Base-by-base conservation (phyloP, 2,113 vertebrate species). In the Clarias magur region DNA sequence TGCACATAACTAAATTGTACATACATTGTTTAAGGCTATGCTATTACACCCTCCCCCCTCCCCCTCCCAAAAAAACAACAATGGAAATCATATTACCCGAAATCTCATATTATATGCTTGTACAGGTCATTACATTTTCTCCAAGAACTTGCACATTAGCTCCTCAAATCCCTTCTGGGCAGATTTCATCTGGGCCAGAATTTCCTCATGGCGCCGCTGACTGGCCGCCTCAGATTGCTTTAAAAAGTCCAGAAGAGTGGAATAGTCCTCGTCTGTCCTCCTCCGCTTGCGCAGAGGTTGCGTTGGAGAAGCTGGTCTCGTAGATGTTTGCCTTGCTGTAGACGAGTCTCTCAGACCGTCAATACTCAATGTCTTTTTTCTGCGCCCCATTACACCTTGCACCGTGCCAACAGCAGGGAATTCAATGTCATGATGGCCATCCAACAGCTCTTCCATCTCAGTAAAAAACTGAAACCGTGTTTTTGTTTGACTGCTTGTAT, bases 361-460 rank as follows among this genome's bases (percentile, higher is more conserved):
- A 34, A 67, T 67, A 83, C 63, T 67, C 2, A 67, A 30, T 4
- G 63, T 2, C 81, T 83, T 83, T 67, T 38, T 12, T 54, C 62
- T 83, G 17, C 62, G 81, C 23, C 60, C 81, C 15, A 53, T 62
- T 67, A 83, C 42, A 19, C 62, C 81, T 27, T 83, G 60, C 54
- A 81, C 84, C 9, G 80, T 73, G 17, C 88, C 88, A 54, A 86
- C 87, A 84, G 70, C 84, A 21, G 84, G 75, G 25, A 86, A 82
- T 16, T 84, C 87, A 17, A 88, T 53, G 53, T 90, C 79, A 68
- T 86, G 80, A 67, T 75, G 84, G 38, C 63, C 65, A 81, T 87
- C 89, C 80, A 90, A 38, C 72, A 90, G 87, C 73, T 88, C 84
- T 57, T 90, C 87, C 89, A 90, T 88, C 54, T 90, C 89, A 15